Evolutionary conservation across 2,113 vertebrate genomes (phyloP), one percentile per base, ranked within the genome.

Genomic region (Petromus typicus): DNA sequence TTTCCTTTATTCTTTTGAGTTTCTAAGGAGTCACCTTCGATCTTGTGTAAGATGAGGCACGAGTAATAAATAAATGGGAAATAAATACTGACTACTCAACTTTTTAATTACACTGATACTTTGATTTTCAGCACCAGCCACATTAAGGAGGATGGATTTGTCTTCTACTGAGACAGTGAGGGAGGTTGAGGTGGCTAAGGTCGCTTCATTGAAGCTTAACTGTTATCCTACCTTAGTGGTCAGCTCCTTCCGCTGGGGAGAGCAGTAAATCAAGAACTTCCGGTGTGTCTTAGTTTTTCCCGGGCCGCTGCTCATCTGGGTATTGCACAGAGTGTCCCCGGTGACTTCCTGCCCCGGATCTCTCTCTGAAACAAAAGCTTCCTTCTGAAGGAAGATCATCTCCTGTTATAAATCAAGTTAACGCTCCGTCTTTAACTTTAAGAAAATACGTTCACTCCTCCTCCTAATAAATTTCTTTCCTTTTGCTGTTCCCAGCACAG

Each of bases 391-490:
- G 61, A 78, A 78, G 32, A 23, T 59, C 43, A 12, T 86, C 90
- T 95, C n/a, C 66, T 64, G 16, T 95, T 86, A 90, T 95, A 93
- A 97, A 94, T 96, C 96, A 97, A 88, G 66, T 88, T 79, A 90
- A 86, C 10, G 63, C 78, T 59, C n/a, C 1, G 84, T 85, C 64
- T 85, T 94, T 86, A 78, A 93, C 90, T 95, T 91, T 61, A 93
- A 93, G 95, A 94, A 96, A 96, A 91, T 82, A 73, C 40, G 8
- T n/a, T 87, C 13, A 54, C 10, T 48, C 45, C 57, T 59, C 6
- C n/a, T 69, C 25, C 56, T 30, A 54, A 40, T 17, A 67, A 40
- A 48, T 79, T 45, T 86, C 56, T 81, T 54, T 17, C 30, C 51
- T 75, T 86, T 45, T 88, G 43, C 32, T 25, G 56, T 63, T 57